Evolutionary conservation across 64 coral and sea anemone species (phyloP).

Genomic region (Astreopora myriophthalma): DNA sequence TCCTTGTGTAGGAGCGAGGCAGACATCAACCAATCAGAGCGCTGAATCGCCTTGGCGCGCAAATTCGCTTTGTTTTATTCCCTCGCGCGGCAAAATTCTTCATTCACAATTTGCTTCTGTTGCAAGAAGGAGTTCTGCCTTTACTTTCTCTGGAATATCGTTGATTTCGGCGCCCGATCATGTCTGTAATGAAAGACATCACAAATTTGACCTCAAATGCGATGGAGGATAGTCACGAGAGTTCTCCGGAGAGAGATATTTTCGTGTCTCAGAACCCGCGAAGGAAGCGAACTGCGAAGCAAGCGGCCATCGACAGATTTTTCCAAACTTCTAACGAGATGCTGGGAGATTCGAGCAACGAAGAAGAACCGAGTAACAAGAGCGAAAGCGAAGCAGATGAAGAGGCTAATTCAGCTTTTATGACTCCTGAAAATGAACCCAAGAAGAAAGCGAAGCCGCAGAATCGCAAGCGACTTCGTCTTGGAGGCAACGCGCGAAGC

Average conservation of each 20-base stretch:
- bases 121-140: too few relatives aligned
- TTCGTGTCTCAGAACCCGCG: slow-evolving; percentile 62
- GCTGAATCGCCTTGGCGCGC: slow-evolving; percentile 42
- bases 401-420: slow-evolving; percentile 37
- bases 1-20: neutral
- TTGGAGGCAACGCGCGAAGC: slow-evolving; percentile 8
- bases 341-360: neutral
- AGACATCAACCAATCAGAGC: slow-evolving; percentile 18
- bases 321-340: neutral
- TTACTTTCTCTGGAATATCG: neutral
- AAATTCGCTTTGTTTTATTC: slow-evolving; percentile 60
- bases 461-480: slow-evolving; percentile 56
- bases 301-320: neutral
- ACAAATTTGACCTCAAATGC: slow-evolving; percentile 60
- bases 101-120: neutral
- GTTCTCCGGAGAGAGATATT: slow-evolving; percentile 67
- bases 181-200: slow-evolving; percentile 82
- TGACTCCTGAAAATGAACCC: slow-evolving; percentile 29
- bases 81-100: slow-evolving; percentile 48
- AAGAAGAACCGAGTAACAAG: slow-evolving; percentile 40
- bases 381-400: slow-evolving; percentile 9
- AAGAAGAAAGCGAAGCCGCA: neutral
- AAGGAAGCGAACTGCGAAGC: slow-evolving; percentile 24
- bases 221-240: slow-evolving; percentile 5
- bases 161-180: neutral